These are phyloP conservation scores for Aphelenchoides avenae DNA, from an alignment of 1,140 invertebrate genomes.

Conservation along the genomic window DNA sequence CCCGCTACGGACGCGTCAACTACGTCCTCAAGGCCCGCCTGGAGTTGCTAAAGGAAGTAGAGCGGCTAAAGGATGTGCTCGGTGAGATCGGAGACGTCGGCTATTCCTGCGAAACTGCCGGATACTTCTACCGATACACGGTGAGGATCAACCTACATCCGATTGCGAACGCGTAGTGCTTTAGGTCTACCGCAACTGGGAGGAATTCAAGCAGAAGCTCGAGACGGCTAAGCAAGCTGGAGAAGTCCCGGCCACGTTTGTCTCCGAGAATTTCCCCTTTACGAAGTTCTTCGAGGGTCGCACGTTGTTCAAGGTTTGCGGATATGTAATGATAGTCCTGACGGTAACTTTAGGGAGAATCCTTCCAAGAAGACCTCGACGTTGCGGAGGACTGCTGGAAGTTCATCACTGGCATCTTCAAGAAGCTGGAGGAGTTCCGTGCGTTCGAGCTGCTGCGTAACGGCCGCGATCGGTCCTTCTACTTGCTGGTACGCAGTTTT, in stretches of 20 bases:
- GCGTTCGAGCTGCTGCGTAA: slow-evolving; percentile 90
- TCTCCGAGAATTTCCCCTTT: slow-evolving; percentile 74
- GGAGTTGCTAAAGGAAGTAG: slow-evolving; percentile 83
- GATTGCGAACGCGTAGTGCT: slow-evolving; percentile 70
- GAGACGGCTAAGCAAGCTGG: slow-evolving; percentile 40
- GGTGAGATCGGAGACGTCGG: slow-evolving; percentile 82
- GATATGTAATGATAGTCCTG: background rate
- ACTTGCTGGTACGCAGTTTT: slow-evolving; percentile 68
- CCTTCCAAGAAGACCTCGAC: slow-evolving; percentile 79
- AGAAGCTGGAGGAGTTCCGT: slow-evolving; percentile 91
- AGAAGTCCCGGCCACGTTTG: background rate
- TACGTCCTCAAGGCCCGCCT: slow-evolving; percentile 87
- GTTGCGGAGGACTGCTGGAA: slow-evolving; percentile 87
- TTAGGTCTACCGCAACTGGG: slow-evolving; percentile 72
- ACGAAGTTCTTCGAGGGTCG: slow-evolving; percentile 82
- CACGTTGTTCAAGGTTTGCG: slow-evolving; percentile 74
- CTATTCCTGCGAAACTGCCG: slow-evolving; percentile 96
- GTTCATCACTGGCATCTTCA: slow-evolving; percentile 92
- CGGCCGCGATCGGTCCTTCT: slow-evolving; percentile 88
- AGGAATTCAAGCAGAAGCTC: slow-evolving; percentile 73
- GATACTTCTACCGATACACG: slow-evolving; percentile 69
- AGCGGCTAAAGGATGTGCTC: slow-evolving; percentile 76
- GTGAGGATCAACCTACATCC: slow-evolving; percentile 39
- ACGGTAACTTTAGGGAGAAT: slow-evolving; percentile 57
- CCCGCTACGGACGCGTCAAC: slow-evolving; percentile 94